phyloP scores from a whole-genome alignment of 2,113 vertebrate species.

The Megaceryle maxima region DNA sequence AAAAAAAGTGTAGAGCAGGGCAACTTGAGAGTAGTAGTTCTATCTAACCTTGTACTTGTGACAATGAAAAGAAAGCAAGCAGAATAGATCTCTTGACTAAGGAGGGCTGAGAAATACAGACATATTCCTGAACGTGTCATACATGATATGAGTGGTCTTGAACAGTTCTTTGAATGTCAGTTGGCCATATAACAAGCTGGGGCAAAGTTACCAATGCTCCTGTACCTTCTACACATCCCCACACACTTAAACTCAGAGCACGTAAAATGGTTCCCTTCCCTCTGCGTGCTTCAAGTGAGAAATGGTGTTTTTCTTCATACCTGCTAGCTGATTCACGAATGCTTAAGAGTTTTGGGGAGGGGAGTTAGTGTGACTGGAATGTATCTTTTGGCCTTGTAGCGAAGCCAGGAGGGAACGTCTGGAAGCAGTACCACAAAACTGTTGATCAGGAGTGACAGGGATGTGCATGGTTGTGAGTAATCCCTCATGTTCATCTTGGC shows the following conservation, averaged over 20 bases:
- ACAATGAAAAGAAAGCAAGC: neutral
- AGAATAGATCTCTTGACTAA: neutral
- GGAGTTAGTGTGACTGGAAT: neutral
- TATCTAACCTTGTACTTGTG: neutral
- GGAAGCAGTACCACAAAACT: neutral
- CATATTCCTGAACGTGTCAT: neutral
- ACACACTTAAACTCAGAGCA: neutral
- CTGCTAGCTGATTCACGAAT: neutral
- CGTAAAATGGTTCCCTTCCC: neutral
- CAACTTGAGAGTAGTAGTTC: neutral
- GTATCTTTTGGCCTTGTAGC: neutral
- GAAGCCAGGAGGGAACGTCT: neutral
- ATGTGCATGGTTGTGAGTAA: neutral
- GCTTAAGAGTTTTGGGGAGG: neutral
- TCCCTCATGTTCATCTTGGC: neutral
- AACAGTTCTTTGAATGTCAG: neutral
- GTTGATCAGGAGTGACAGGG: neutral
- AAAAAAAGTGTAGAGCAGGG: neutral
- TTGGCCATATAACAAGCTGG: neutral
- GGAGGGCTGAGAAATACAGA: neutral
- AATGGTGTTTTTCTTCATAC: neutral
- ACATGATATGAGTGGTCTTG: neutral
- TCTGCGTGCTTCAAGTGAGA: neutral
- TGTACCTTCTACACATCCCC: neutral
- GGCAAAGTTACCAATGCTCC: neutral